phyloP scores from a whole-genome alignment of 2,888 invertebrate species.

The Odontothrips loti region DNA sequence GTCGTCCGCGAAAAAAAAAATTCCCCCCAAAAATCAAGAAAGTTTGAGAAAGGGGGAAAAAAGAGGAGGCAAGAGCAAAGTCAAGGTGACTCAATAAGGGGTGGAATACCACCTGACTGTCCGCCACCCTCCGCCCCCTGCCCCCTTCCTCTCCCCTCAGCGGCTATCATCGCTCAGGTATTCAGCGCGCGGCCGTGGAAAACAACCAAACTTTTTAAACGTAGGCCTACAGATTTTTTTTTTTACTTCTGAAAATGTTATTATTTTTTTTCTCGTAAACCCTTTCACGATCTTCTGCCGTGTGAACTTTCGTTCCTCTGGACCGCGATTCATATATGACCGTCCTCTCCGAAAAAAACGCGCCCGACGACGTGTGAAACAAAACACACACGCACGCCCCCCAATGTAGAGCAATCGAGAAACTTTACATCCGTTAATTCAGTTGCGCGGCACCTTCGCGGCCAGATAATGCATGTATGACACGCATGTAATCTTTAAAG shows the following conservation, averaged over 20 bases:
- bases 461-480: too few species aligned
- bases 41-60: not conserved
- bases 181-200: not conserved
- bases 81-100: not conserved
- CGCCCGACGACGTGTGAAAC: not conserved
- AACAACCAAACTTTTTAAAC: not conserved
- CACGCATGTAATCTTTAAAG: too few species aligned
- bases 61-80: not conserved
- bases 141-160: not conserved
- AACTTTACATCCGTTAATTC: constrained; percentile 4
- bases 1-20: not conserved
- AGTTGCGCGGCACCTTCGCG: too few species aligned
- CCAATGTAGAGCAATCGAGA: not conserved
- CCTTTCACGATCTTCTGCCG: not conserved
- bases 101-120: not conserved
- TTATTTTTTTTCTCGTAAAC: too few species aligned
- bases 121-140: not conserved
- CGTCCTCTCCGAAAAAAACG: not conserved
- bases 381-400: not conserved
- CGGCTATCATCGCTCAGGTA: not conserved
- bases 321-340: not conserved
- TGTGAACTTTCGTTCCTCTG: not conserved
- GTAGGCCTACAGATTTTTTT: not conserved
- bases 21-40: not conserved
- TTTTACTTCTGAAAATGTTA: not conserved